Conservation (phyloP, 2,888 invertebrate genomes). For the Schizaphis graminum region DNA sequence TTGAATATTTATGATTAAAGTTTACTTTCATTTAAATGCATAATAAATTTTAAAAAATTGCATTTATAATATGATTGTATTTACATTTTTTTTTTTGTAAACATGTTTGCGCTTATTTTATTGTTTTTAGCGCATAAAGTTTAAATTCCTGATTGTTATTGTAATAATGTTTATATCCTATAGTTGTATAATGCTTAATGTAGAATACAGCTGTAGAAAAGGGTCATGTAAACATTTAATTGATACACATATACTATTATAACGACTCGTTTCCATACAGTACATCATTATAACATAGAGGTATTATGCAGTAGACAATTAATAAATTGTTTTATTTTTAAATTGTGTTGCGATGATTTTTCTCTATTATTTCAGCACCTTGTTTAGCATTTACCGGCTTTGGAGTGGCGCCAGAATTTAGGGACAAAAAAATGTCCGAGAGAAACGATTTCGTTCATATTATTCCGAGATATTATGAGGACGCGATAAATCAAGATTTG, state of each 20-base stretch:
- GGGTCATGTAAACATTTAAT: background rate
- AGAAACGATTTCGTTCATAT: conserved; percentile 27
- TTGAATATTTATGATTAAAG: background rate
- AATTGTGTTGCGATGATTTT: background rate
- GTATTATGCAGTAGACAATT: background rate
- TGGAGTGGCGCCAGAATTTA: conserved; percentile 6
- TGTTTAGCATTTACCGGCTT: conserved; percentile 25
- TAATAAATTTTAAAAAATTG: background rate
- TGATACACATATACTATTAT: background rate
- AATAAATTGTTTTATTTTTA: conserved; percentile 30
- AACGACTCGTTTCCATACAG: background rate
- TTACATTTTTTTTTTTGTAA: background rate
- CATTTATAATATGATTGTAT: background rate
- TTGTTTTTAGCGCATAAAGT: background rate
- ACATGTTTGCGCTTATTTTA: background rate
- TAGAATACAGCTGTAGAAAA: background rate
- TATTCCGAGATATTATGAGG: background rate
- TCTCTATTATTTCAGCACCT: conserved; percentile 46
- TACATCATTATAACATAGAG: background rate
- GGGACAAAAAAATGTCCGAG: background rate
- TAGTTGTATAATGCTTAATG: background rate
- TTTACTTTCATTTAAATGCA: background rate
- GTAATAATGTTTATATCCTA: background rate
- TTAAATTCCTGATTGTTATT: background rate
- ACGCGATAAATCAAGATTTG: conserved; percentile 44